These are phyloP conservation scores for Sarcophaga variegata DNA, from an alignment of 2,888 invertebrate species.

Conservation along the genomic window DNA sequence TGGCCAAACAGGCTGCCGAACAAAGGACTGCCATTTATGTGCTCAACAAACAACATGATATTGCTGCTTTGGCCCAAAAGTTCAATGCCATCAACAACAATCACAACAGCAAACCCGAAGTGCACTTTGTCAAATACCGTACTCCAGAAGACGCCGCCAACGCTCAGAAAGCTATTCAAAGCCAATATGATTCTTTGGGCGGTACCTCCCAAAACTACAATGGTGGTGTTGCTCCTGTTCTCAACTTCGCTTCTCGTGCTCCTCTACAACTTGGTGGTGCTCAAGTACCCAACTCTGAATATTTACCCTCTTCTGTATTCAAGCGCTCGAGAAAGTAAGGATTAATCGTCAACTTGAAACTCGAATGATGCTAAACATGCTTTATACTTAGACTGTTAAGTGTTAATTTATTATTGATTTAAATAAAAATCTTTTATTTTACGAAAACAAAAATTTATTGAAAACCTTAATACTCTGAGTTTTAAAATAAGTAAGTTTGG, in stretches of 20 bases:
- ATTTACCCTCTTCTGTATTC: constrained; percentile 40
- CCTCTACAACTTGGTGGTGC: constrained; percentile 64
- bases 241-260: constrained; percentile 76
- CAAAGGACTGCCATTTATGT: constrained; percentile 78
- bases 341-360: background rate
- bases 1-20: constrained; percentile 76
- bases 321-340: background rate
- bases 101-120: constrained; percentile 74
- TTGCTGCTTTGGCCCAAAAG: constrained; percentile 75
- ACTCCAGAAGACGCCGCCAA: constrained; percentile 78
- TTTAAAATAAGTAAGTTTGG: background rate
- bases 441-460: background rate
- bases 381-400: background rate
- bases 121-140: constrained; percentile 80
- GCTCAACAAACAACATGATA: constrained; percentile 71
- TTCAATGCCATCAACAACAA: constrained; percentile 70
- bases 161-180: constrained; percentile 78
- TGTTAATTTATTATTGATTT: background rate
- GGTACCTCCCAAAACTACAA: constrained; percentile 73
- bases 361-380: background rate
- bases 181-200: constrained; percentile 76
- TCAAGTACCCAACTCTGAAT: constrained; percentile 20
- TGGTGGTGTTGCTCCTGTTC: constrained; percentile 77
- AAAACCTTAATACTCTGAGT: background rate
- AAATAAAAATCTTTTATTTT: background rate